Percentiles rank a stretch among this genome's conserved stretches.
phyloP scores from a whole-genome alignment of 2,888 invertebrate species.

The Netelia inedita region DNA sequence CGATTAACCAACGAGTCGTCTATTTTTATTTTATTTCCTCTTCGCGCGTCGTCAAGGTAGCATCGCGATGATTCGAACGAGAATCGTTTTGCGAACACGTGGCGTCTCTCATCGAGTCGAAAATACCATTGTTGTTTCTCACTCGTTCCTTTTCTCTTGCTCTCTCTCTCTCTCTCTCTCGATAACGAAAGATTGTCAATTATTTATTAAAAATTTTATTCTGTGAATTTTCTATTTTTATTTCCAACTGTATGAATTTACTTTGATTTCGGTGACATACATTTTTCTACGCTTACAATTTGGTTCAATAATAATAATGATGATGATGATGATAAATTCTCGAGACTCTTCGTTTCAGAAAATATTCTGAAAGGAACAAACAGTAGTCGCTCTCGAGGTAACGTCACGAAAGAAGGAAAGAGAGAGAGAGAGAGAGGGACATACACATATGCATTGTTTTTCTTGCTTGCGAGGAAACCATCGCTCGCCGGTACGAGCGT shows the following conservation, averaged over 20 bases:
- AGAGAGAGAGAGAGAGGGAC: no score
- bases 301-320: no score
- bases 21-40: constrained; percentile 37
- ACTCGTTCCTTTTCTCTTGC: neutral
- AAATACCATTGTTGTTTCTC: neutral
- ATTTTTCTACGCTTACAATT: no score
- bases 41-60: neutral
- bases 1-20: constrained; percentile 28
- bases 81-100: constrained; percentile 12
- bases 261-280: no score
- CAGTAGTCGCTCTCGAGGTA: no score
- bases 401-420: no score
- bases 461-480: neutral
- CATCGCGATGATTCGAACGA: constrained; percentile 31
- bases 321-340: no score
- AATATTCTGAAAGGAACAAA: no score
- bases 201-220: neutral
- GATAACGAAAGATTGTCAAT: neutral
- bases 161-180: neutral
- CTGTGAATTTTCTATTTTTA: no score
- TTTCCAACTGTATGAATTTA: no score
- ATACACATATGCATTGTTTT: neutral
- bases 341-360: no score
- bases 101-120: neutral
- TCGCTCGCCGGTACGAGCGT: neutral